Base-by-base conservation (phyloP, 30 jellyfish, hydroid and myxozoan species). In the Clytia hemisphaerica region DNA sequence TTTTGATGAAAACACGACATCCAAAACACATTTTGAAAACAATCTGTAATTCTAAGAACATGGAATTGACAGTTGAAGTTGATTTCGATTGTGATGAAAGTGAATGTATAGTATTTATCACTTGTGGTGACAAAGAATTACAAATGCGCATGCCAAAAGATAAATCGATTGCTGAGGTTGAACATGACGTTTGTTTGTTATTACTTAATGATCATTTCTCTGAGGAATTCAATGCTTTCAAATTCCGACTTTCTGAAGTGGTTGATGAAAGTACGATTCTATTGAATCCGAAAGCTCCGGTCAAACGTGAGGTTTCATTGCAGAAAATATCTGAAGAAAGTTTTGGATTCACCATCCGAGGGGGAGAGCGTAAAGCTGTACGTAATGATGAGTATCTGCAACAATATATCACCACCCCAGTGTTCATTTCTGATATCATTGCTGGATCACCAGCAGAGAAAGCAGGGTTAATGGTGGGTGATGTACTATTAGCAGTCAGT, bases 291-390 rank as follows among this genome's bases (percentile, higher is more conserved):
- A 63, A 32, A 16, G 78, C 63, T 45, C 30, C 21, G 15, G 29
- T 27, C 2, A 25, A 36, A 44, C 63, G 78, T 19, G 34, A 37
- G 2, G 71, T 65, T 12, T 29, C 22, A 7, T 26, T 65, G 22
- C 33, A 65, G 36, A 65, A 65, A 37, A 18, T 10, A 25, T 67
- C 78, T 22, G 71, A 37, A 1, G 72, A 37, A 30, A 22, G 25
- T 19, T 65, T 36, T 45, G 78, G 78, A n/a, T 65, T 65, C 15
- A 65, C 78, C 2, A 48, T 65, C 33, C 64, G 78, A 15, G 78
- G 78, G 21, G 78, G 78, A n/a, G 78, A 65, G 61, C 67, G 61
- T 25, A 65, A 65, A 65, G 78, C 29, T 45, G 33, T 65, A 27
- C 78, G 78, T 9, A 65, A 65, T 45, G 44, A 65, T 6, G 78